Base-by-base conservation (phyloP, 2,888 invertebrate species). In the Anticlea derivata region DNA sequence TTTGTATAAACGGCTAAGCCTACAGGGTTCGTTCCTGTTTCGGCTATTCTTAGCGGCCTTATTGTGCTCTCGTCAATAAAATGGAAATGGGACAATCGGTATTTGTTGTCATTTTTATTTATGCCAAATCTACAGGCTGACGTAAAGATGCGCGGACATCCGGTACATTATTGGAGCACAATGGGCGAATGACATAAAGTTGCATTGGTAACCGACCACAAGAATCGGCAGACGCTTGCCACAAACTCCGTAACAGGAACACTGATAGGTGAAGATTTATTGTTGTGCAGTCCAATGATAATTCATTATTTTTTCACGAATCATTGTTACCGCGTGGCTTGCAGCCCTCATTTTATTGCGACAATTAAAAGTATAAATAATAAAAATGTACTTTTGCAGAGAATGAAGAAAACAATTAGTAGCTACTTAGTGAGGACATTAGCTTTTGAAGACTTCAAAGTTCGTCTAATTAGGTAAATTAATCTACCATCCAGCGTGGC, bases 21-120 rank as follows among this genome's bases (percentile, higher is more conserved):
- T 50, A 69, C 70, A 65, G 65, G 67, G 68, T 62, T 61, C 63
- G 64, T 47, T 55, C 50, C 46, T 54, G 48, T 53, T 53, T 45
- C 20, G 23, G 27, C 67, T 65, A 76, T 80, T 80, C 78, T 73
- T 60, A 60, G 61, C 60, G 59, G 44, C 6, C 61, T 37, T 61
- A 70, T 80, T 78, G 79, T 82, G 40, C 51, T 45, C 51, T 55
- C 63, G 70, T 74, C 74, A 80, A 79, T 77, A 74, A 70, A 68
- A 70, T 66, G 60, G 65, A 66, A 68, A 70, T 53, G 64, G 70
- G 65, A 73, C 73, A 82, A 78, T 73, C 70, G 71, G 68, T 84
- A 82, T 86, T 87, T 85, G 79, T 81, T 85, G 81, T 81, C 83
- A 76, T 84, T 79, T 83, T 75, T 83, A 59, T 57, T 55, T 60